Base-by-base conservation (phyloP, 2,113 vertebrate species). In the Nestor notabilis region DNA sequence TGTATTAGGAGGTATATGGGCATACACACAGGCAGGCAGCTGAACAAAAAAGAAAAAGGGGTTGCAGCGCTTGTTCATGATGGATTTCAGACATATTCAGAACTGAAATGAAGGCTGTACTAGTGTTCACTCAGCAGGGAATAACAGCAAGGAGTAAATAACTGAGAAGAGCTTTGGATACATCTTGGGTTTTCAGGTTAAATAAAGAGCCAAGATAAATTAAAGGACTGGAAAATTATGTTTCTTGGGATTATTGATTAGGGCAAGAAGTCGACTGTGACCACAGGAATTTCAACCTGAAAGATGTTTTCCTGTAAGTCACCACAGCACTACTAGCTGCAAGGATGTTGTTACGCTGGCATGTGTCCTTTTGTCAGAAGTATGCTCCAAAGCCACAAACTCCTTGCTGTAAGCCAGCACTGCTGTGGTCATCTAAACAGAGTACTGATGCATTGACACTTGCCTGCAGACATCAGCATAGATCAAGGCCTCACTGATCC, bases 251-350 rank as follows among this genome's bases (percentile, higher is more conserved):
- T 35, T 58, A 27, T 17, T 64, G 15, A 43, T 72, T 52, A 35
- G 8, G 63, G 20, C 8, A 41, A 60, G 58, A 47, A 60, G 29
- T 3, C 0, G 0, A 14, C 15, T 24, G 25, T 43, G 52, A 35
- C 39, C 2, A 4, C 5, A 61, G 27, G 17, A 25, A 39, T 93
- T 87, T 81, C 23, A 17, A 7, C 23, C 35, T 65, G 63, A 43
- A 28, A 43, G 47, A 11, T 12, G 10, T 37, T 79, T 53, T 50
- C 10, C 41, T 75, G 11, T 23, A 23, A 61, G n/a, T 14, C 46
- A 63, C 9, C 18, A n/a, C 33, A 52, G 49, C 23, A 3, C 25
- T 52, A 5, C 14, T 25, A 37, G 29, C 39, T 50, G 39, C 39
- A 44, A 50, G 39, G 41, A 13, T 55, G 74, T 47, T 79, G 66